Base-by-base conservation (phyloP, 2,797 vertebrate species). In the Eutrigla gurnardus region DNA sequence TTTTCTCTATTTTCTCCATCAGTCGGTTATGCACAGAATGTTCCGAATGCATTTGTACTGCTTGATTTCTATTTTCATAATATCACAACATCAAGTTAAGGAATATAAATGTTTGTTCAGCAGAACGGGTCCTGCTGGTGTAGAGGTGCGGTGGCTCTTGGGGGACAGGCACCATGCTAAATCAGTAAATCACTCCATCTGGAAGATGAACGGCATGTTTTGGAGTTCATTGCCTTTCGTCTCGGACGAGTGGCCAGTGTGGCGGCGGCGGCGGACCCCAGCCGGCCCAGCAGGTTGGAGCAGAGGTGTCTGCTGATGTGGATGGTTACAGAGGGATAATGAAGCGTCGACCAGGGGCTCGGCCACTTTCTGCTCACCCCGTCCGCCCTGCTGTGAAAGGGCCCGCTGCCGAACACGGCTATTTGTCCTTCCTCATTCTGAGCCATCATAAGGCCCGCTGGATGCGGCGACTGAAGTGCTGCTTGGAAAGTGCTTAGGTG, bases 171-270 rank as follows among this genome's bases (percentile, higher is more conserved):
- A 70, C 78, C 80, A 78, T 78, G 86, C 89, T 87, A 92, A 93
- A 93, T 91, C 92, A 81, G 88, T 91, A 92, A 91, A 95, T 94
- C 88, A 92, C 85, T 92, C 88, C 81, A 91, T 93, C 90, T 93
- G 78, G 87, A 92, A 94, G 93, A 95, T 91, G 90, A 93, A 94
- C 86, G 77, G 92, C 86, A 61, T 87, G 89, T 94, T 94, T 92
- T 81, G 88, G 92, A 93, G 89, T 93, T 92, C 90, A 92, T 93
- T 94, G 91, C 89, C 80, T 91, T 86, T 83, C 82, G 90, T 95
- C 89, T 91, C 84, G 79, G 91, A 73, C 88, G 87, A 93, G 86
- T 80, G 92, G 84, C 77, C 71, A 74, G 83, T 81, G 82, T 11
- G 42, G 52, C 70, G 77, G 82, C 62, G 68, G 83, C 87, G 35